Evolutionary conservation across 2,888 invertebrate species (phyloP), one percentile per base, ranked within the genome.

Genomic region (Tridacna crocea): DNA sequence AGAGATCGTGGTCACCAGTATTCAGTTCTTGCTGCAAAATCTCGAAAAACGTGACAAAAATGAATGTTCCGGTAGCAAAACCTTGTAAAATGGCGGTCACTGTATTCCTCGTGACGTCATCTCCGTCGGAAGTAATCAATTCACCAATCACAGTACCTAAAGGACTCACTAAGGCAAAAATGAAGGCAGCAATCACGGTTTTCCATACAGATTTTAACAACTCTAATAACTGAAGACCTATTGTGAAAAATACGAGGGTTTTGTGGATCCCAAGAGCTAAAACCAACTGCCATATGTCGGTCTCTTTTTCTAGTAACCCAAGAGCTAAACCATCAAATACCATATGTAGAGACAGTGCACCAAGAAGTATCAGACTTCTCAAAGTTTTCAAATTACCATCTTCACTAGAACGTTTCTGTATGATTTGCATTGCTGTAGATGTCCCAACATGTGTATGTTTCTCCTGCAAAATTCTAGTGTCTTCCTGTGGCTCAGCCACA

Each of bases 321-420:
- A 96, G 91, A 12, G 95, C 95, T 63, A 96, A 90, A 1, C 96
- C 96, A 90, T 96, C 96, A 88, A 96, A 96, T 11, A 95, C 90
- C 15, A 95, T 95, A 89, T 96, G 96, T 2, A 96, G 88, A 0
- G 95, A 95, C 0, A 96, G 91, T 11, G 96, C 95, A 15, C 94
- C 84, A 2, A 95, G 91, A 11, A 96, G 93, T 22, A 96, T 89
- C 11, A 95, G 77, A 0, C 95, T 94, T 13, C 95, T 90, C n/a
- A 87, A 46, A 19, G 36, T 36, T 46, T 27, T 46, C n/a, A 46
- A 36, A 4, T n/a, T 66, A 36, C 46, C 36, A n/a, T 66, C 46
- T 11, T 66, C 46, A 6, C n/a, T 26, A 15, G 66, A 66, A 17
- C 46, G 15, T 12, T 46, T 17, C 36, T 70, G 24, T 17, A 61